Percentiles rank a stretch among this genome's conserved stretches.
These are phyloP conservation scores for Anoura caudifer DNA, from an alignment of 2,113 vertebrate species.

Conservation along the genomic window DNA sequence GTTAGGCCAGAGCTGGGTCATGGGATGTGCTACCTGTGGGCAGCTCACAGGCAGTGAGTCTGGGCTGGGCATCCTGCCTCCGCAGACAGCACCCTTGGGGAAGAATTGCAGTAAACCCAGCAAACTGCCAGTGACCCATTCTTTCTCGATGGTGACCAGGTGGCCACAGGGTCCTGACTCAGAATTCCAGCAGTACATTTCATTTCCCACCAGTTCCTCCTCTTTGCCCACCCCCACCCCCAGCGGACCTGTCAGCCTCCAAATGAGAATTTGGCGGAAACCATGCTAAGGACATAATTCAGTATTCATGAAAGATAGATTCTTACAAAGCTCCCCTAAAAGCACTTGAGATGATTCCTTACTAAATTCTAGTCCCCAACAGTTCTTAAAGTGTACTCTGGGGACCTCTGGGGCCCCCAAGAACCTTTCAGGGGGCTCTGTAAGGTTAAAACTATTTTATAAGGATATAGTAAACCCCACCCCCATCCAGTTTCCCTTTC, in stretches of 20 bases:
- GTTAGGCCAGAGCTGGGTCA: neutral
- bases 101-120: neutral
- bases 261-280: neutral
- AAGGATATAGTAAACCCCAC: neutral
- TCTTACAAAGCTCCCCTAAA: neutral
- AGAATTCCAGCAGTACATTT: neutral
- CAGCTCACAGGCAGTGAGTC: fast-evolving
- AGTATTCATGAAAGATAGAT: neutral
- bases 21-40: neutral
- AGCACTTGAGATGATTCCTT: neutral
- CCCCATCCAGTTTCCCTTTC: neutral
- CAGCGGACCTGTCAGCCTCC: neutral
- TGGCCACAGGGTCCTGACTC: neutral
- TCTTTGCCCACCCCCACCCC: too few species aligned
- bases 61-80: neutral
- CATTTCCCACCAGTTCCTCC: neutral
- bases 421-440: neutral
- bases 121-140: neutral
- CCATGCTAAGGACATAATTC: neutral
- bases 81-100: neutral
- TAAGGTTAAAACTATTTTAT: neutral
- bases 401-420: neutral
- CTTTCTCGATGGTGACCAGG: neutral
- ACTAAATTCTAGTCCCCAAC: too few species aligned
- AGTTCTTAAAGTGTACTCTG: neutral